Evolutionary conservation across 2,888 invertebrate species (phyloP), one percentile per base, ranked within the genome.

Genomic region (Archips xylosteana): DNA sequence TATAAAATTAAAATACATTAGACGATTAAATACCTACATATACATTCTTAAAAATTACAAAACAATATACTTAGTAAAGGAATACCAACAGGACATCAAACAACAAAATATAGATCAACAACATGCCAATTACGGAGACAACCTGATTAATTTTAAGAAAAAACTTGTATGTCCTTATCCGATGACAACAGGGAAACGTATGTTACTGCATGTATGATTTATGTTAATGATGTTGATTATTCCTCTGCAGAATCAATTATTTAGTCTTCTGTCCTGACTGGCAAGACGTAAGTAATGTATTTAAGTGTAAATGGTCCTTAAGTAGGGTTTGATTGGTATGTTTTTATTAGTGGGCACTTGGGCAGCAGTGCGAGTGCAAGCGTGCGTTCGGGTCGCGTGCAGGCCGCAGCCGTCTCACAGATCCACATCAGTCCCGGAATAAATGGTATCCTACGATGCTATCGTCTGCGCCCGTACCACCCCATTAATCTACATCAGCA

Each of bases 401-500:
- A 81, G 77, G 74, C 67, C 75, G 78, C 80, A 71, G 78, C 82
- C 80, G 80, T 80, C 79, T 80, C 79, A 75, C 78, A 87, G 91
- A 91, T 90, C 86, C 81, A 77, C 89, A 90, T 90, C 91, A 85
- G 87, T 87, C 89, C 87, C 85, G 86, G 88, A 90, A 88, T 89
- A 88, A 86, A 86, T 83, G 85, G 84, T 86, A 88, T 89, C 89
- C 85, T 80, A 80, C 86, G 92, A 92, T 90, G 86, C 85, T 90
- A 93, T 92, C 92, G 78, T 80, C 82, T 85, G 84, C 88, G 87
- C 86, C 87, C 82, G 85, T 83, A 90, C 89, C 91, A 90, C 92
- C 88, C 88, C 90, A 93, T 93, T 93, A 90, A 93, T 94, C 93
- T 92, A 90, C 92, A 94, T 94, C 94, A 92, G 89, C 92, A 92